Evolutionary conservation across 2,888 invertebrate species (phyloP).

Genomic region (Tetragonula carbonaria): DNA sequence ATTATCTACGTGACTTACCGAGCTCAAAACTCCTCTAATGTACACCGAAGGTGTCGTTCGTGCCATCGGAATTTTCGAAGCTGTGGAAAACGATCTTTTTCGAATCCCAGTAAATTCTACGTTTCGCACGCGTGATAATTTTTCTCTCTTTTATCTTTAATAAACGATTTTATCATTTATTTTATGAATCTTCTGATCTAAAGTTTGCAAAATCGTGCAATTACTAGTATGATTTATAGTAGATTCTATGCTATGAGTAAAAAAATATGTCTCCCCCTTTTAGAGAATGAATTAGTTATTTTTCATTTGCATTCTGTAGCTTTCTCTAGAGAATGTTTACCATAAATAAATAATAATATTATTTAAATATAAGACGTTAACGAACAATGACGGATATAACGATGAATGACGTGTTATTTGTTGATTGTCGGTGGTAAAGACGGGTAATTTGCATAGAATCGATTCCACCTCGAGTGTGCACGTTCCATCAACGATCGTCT

Average conservation of each 20-base stretch:
- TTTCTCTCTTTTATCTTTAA: no score
- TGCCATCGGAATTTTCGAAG: not conserved
- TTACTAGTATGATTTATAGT: not conserved
- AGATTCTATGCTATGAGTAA: not conserved
- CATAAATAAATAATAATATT: not conserved
- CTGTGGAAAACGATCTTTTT: not conserved
- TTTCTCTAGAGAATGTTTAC: no score
- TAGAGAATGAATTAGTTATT: no score
- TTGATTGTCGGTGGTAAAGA: constrained; percentile 15
- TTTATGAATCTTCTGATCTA: not conserved
- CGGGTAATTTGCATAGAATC: constrained; percentile 19
- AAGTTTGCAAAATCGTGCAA: not conserved
- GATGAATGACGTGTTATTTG: not conserved
- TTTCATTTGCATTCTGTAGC: no score
- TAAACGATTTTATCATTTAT: no score
- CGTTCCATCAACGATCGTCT: constrained; percentile 55
- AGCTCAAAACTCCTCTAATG: constrained; percentile 52
- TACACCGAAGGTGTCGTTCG: not conserved
- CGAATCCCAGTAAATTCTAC: no score
- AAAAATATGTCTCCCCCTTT: not conserved
- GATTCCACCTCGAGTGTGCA: constrained; percentile 23
- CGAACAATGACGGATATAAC: not conserved
- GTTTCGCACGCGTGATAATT: no score
- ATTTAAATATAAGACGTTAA: not conserved
- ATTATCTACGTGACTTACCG: constrained; percentile 66